Evolutionary conservation across 2,797 vertebrate species (phyloP), one percentile per base, ranked within the genome.

Genomic region (Rhinichthys osculus): DNA sequence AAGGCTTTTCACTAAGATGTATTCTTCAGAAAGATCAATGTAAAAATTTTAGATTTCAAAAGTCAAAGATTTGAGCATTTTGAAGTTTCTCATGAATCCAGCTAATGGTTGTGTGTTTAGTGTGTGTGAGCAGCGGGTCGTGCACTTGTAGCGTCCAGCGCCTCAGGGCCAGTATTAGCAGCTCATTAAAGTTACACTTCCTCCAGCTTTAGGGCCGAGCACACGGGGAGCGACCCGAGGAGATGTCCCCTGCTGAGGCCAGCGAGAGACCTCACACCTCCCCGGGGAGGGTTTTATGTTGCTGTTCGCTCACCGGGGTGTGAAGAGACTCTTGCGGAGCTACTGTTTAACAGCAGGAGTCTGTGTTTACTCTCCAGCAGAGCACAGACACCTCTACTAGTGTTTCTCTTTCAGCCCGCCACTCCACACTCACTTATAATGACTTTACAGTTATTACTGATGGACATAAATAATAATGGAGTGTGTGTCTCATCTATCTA

Each of bases 181-280:
- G 70, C 33, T 88, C 86, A 87, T 89, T 88, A 88, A 86, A 47
- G 57, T 21, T 66, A 44, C 69, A 59, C 73, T 86, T 82, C 69
- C 83, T 70, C 62, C 44, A 83, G 72, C 84, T 85, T 83, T 83
- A 66, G 81, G 84, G 57, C 52, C n/a, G 11, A 30, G 69, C 84
- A 6, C 44, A 10, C 33, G 70, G 81, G 50, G 70, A 21, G 64
- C 19, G 57, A 64, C 40, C 62, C 2, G n/a, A 64, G 62, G 62
- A 64, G n/a, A 66, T 50, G 6, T 82, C 59, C 62, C 62, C 78
- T 54, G 52, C 80, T 80, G 73, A 76, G 83, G 33, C 38, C 74
- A 50, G 82, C 74, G 85, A 73, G 87, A 89, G 73, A 90, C 71
- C 70, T 90, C 88, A 87, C 90, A 88, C 88, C 84, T 88, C 74